These are phyloP conservation scores for Cladorhizidae sp. DNA, from an alignment of 37 sponge, comb jelly and placozoan species.

Conservation along the genomic window DNA sequence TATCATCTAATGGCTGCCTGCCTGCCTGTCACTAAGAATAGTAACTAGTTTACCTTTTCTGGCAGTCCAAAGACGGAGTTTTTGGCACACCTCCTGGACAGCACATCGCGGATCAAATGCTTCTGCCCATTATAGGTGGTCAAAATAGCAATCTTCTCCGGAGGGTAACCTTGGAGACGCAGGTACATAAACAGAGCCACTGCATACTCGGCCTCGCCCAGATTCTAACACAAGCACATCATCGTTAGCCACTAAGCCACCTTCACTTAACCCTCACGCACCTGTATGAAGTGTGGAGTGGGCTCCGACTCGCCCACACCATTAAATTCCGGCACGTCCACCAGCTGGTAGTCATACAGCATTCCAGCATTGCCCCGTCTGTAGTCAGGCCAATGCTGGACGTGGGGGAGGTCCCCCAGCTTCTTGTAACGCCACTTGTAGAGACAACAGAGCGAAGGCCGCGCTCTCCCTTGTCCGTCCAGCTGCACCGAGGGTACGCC, in stretches of 20 bases:
- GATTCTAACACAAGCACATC: conserved; percentile 65
- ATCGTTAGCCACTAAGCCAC: background rate
- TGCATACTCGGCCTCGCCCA: conserved; percentile 96
- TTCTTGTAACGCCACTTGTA: conserved; percentile 90
- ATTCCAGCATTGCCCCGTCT: conserved; percentile 87
- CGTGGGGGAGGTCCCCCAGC: conserved; percentile 95
- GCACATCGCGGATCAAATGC: conserved; percentile 96
- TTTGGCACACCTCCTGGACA: conserved; percentile 88
- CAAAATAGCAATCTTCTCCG: conserved; percentile 96
- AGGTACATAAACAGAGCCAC: conserved; percentile 98
- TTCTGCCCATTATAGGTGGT: conserved; percentile 99
- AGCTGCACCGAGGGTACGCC: conserved; percentile 97
- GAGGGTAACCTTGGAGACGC: conserved; percentile 96
- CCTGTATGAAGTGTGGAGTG: conserved; percentile 94
- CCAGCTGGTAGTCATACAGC: conserved; percentile 89
- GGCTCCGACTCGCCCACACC: conserved; percentile 94
- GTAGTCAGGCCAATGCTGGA: conserved; percentile 76
- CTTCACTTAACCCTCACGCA: background rate
- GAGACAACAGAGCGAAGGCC: conserved; percentile 86
- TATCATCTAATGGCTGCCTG: background rate
- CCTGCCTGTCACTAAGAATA: too few species aligned
- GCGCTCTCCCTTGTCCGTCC: conserved; percentile 97
- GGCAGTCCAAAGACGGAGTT: conserved; percentile 98
- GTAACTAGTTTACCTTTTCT: conserved; percentile 35
- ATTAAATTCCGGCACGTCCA: conserved; percentile 96